Evolutionary conservation across 2,888 invertebrate genomes (phyloP), one percentile per base, ranked within the genome.

Genomic region (Exephanes ischioxanthus): DNA sequence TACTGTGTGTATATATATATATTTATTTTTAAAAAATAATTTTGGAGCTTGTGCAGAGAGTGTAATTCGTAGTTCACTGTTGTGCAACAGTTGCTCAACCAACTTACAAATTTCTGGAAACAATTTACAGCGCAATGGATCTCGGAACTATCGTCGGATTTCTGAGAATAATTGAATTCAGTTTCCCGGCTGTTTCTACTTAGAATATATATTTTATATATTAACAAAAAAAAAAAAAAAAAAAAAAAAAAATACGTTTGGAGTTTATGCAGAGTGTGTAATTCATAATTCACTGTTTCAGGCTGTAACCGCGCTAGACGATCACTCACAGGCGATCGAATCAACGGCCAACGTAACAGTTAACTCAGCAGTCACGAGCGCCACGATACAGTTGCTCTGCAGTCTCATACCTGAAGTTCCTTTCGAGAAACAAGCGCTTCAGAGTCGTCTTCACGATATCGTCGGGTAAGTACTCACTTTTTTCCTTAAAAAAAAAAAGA

Each of bases 361-460:
- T 87, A 93, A 91, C 93, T 85, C 95, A 94, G 88, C 93, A 91
- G 88, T 95, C 55, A 94, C 94, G 73, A 94, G 94, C 53, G 94
- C 94, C 55, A 91, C 95, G 78, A 94, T 95, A 94, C 95, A 95
- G 90, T 93, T 95, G 87, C 92, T 95, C 72, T 95, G 95, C 81
- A 93, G 94, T 37, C 94, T 95, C 83, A 92, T 95, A 85, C 93
- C 94, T 70, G 95, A 95, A 89, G 93, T 94, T 58, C 94, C 94
- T 51, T 94, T 94, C 87, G 94, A 94, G 76, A 94, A 94, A 82
- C 91, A 94, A 51, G 88, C 93, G 11, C 92, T 93, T 70, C 93
- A 93, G 83, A 90, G 92, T 83, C 94, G 95, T 66, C 91, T 95
- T 51, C 95, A 95, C 88, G 95, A 96, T 90, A 94, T 95, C 79